Conservation (phyloP, 1,140 invertebrate species). For the Drosophila baimaii region DNA sequence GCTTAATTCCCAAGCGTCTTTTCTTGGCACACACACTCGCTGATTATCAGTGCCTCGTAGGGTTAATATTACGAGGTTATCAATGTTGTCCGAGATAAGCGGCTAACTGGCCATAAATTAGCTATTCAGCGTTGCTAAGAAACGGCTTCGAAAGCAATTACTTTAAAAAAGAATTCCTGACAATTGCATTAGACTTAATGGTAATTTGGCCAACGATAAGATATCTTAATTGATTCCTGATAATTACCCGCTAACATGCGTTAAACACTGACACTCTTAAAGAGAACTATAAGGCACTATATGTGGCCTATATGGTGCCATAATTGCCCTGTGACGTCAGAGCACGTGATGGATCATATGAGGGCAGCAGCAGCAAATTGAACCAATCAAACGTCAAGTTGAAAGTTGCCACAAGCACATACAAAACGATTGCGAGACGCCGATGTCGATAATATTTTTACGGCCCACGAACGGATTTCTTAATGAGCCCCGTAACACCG, state of each 20-base stretch:
- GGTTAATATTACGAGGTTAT: slow-evolving; percentile 61
- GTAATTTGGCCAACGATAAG: slow-evolving; percentile 61
- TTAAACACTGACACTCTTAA: slow-evolving; percentile 37
- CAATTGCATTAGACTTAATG: slow-evolving; percentile 71
- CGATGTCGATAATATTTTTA: slow-evolving; percentile 74
- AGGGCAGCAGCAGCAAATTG: slow-evolving; percentile 10
- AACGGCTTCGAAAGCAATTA: slow-evolving; percentile 9
- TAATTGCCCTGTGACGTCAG: slow-evolving; percentile 61
- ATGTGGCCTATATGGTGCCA: slow-evolving; percentile 20
- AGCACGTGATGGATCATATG: slow-evolving; percentile 81
- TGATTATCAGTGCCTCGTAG: slow-evolving; percentile 42
- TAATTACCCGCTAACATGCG: slow-evolving; percentile 52
- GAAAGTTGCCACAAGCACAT: slow-evolving; percentile 39
- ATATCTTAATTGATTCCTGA: slow-evolving; percentile 77
- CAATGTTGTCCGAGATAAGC: slow-evolving; percentile 48
- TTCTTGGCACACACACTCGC: slow-evolving; percentile 8
- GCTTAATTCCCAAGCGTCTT: slow-evolving; percentile 12
- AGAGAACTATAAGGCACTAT: slow-evolving; percentile 45
- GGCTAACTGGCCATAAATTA: slow-evolving; percentile 51
- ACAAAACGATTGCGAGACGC: slow-evolving; percentile 50
- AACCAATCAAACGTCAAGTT: slow-evolving; percentile 42
- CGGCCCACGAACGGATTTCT: slow-evolving; percentile 68
- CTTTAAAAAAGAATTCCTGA: slow-evolving; percentile 40
- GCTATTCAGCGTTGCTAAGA: slow-evolving; percentile 24
- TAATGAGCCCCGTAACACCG: slow-evolving; percentile 60